These are phyloP conservation scores for Charanyca ferruginea DNA, from an alignment of 2,888 invertebrate species.

Conservation along the genomic window DNA sequence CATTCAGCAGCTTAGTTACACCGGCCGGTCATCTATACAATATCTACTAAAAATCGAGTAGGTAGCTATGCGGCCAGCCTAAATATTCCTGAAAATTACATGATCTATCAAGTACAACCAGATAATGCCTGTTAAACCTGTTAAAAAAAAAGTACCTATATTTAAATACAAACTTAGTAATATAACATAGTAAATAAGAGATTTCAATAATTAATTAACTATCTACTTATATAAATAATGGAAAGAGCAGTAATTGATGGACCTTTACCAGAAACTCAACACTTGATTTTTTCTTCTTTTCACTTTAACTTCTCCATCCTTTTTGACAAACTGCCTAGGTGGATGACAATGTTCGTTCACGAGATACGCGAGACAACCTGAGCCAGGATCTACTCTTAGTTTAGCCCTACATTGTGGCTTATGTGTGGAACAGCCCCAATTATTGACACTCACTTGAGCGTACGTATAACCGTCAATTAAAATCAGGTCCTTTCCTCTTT, in stretches of 20 bases:
- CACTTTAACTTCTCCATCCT: neutral
- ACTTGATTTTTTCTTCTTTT: neutral
- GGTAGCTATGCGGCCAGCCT: too few relatives aligned
- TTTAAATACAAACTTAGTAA: neutral
- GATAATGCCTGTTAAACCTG: neutral
- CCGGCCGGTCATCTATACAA: too few relatives aligned
- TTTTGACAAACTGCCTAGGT: slow-evolving; percentile 32
- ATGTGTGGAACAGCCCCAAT: slow-evolving; percentile 42
- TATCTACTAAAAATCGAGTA: too few relatives aligned
- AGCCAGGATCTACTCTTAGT: slow-evolving; percentile 53
- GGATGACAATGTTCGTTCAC: slow-evolving; percentile 42
- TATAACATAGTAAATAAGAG: neutral
- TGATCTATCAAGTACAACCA: neutral
- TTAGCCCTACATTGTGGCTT: slow-evolving; percentile 54
- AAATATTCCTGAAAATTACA: too few relatives aligned
- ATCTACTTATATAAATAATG: neutral
- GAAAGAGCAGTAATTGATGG: too few relatives aligned
- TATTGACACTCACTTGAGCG: slow-evolving; percentile 15
- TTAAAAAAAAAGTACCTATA: neutral
- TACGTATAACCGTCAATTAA: slow-evolving; percentile 67
- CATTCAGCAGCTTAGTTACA: too few relatives aligned
- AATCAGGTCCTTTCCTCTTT: slow-evolving; percentile 62
- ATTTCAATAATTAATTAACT: neutral
- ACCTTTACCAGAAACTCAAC: neutral
- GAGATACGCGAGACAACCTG: neutral